phyloP scores from a whole-genome alignment of 1,140 invertebrate species.

The Globodera rostochiensis region DNA sequence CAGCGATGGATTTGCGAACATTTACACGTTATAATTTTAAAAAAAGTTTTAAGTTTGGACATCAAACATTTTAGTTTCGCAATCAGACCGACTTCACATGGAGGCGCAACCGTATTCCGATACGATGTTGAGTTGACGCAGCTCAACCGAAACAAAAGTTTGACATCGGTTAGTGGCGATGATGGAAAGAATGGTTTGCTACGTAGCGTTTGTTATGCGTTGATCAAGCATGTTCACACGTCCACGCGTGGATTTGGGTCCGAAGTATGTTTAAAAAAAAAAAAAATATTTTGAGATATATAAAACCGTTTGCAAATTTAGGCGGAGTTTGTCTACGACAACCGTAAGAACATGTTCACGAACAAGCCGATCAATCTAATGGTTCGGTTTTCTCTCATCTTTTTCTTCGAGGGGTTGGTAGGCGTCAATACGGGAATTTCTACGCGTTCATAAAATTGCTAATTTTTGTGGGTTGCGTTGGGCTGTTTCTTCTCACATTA shows the following conservation, averaged over 20 bases:
- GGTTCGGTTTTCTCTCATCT: not conserved
- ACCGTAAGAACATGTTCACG: conserved; percentile 20
- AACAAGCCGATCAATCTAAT: conserved; percentile 3
- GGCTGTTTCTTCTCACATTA: not conserved
- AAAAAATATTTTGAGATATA: too few species aligned
- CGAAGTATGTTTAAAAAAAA: not conserved
- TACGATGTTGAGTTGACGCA: conserved; percentile 18
- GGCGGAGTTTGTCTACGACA: conserved; percentile 20
- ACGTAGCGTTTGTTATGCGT: conserved; percentile 4
- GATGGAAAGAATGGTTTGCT: conserved; percentile 27
- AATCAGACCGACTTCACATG: not conserved
- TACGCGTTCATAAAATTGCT: too few species aligned
- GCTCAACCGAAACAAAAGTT: conserved; percentile 4
- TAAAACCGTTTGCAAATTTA: not conserved
- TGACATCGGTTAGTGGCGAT: conserved; percentile 16
- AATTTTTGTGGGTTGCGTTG: too few species aligned
- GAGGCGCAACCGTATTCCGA: conserved; percentile 7
- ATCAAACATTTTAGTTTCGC: conserved; percentile 4
- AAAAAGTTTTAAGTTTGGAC: not conserved
- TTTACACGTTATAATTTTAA: conserved; percentile 7
- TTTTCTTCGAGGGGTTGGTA: not conserved
- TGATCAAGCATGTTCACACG: not conserved
- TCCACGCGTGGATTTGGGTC: conserved; percentile 14
- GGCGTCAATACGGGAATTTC: not conserved
- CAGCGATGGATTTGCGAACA: not conserved